Evolutionary conservation across 2,797 vertebrate genomes (phyloP), one percentile per base, ranked within the genome.

Genomic region (Brachyalestes nurse): DNA sequence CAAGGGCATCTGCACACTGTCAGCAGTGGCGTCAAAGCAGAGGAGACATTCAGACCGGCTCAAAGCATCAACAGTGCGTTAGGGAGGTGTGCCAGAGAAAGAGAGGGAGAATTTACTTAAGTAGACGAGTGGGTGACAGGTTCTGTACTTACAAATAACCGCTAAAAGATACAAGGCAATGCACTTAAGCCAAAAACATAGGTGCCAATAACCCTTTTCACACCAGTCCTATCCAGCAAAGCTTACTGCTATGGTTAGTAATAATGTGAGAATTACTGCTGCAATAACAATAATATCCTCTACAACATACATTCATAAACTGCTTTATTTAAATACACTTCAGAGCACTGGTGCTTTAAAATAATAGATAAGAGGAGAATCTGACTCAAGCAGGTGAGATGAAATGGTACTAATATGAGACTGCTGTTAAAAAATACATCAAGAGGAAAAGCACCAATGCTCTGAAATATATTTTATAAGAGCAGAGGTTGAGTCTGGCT

Each of bases 1-100:
- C 74, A 6, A 72, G 23, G 65, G 47, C 23, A 77, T 78, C 58
- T 77, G 42, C 73, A 21, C 45, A 60, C 71, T 34, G 77, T 87
- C 74, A 79, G 82, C 64, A 53, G 62, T 5, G 69, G 6, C 13
- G 12, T 62, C 14, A 45, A 71, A 42, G 40, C 49, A 74, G 51
- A 81, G 53, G 21, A 58, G 47, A 73, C 73, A 61, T 67, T 77
- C 72, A 77, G 77, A 53, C 6, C 17, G 6, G 8, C 70, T 49
- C n/a, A 9, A 53, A 10, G 34, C 49, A 4, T 14, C 1, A 53
- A 25, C 23, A 65, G 38, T 19, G 21, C 10, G 16, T 5, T 19
- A 19, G 67, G 28, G 66, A 72, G 45, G 40, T 47, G 60, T 28
- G 10, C 34, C 14, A 42, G 25, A 21, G 55, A 28, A 7, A 42